A percentile compares a stretch with the other conserved stretches of the same genome.
phyloP scores from a whole-genome alignment of 2,113 vertebrate genomes.

The Melanerpes aurifrons region DNA sequence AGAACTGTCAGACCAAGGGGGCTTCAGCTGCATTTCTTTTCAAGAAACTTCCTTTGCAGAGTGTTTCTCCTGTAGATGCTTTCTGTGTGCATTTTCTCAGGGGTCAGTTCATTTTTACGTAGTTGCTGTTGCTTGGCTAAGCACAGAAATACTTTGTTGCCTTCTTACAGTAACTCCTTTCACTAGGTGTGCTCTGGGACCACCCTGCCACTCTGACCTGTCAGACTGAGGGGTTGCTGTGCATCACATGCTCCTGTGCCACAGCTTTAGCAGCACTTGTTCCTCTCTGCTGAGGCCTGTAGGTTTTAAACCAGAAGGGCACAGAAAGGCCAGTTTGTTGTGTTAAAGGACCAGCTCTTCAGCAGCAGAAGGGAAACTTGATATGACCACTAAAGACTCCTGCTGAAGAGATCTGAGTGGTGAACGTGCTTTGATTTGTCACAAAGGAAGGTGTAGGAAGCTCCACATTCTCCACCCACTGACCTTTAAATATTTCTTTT shows the following conservation, averaged over 20 bases:
- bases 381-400: neutral
- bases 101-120: neutral
- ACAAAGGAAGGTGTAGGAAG: neutral
- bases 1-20: neutral
- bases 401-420: neutral
- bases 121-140: neutral
- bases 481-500: neutral
- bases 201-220: neutral
- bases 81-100: neutral
- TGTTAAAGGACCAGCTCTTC: neutral
- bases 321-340: neutral
- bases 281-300: neutral
- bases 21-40: neutral
- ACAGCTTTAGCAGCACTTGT: too few relatives aligned
- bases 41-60: neutral
- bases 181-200: neutral
- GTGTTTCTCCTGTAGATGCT: neutral
- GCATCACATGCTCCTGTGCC: accelerated
- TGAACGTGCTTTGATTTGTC: neutral
- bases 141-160: neutral
- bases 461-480: neutral
- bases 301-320: neutral
- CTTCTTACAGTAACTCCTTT: neutral
- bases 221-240: accelerated
- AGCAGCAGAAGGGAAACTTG: neutral